Base-by-base conservation (phyloP, 1,140 invertebrate species). In the Tetramorium parvispinum region DNA sequence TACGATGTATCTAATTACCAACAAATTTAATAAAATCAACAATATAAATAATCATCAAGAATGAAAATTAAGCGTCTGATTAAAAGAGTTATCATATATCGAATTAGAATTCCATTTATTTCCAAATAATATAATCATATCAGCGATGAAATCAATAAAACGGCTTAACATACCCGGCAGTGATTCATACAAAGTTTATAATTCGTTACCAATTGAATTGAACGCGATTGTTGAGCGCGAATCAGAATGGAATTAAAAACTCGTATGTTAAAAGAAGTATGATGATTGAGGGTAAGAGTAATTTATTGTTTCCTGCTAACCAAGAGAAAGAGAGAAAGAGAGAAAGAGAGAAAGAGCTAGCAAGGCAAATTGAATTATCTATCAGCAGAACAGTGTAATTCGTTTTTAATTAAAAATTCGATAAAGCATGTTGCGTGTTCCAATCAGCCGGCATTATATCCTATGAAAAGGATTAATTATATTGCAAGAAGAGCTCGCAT, bases 401-500 rank as follows among this genome's bases (percentile, higher is more conserved):
- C 13, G 49, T 10, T 55, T 81, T 81, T 81, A 70, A 81, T 81
- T 81, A 70, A 81, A 81, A 81, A 81, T 81, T 81, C 51, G 66
- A 81, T 81, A 70, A 81, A 81, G 51, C 10, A 18, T 68, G 16
- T 51, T 37, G 65, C 11, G 21, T 81, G 37, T 57, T 70, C 37
- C 65, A 55, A 81, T 81, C 65, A 70, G 37, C 21, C 49, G 21
- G 70, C 49, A 70, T 81, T 81, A 81, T 57, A 46, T 70, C 21
- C 32, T 70, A 40, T 70, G n/a, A 81, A 70, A 18, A 70, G 40
- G 4, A 43, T 70, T 55, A 81, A 81, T 81, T 53, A 68, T 68
- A 68, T 70, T 43, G 10, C 37, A 13, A 55, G 16, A 53, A 24
- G 32, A 4, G 6, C 10, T 27, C 21, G 18, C 21, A 21, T 27